Evolutionary conservation across 2,888 invertebrate genomes (phyloP).

Genomic region (Eulithis testata): DNA sequence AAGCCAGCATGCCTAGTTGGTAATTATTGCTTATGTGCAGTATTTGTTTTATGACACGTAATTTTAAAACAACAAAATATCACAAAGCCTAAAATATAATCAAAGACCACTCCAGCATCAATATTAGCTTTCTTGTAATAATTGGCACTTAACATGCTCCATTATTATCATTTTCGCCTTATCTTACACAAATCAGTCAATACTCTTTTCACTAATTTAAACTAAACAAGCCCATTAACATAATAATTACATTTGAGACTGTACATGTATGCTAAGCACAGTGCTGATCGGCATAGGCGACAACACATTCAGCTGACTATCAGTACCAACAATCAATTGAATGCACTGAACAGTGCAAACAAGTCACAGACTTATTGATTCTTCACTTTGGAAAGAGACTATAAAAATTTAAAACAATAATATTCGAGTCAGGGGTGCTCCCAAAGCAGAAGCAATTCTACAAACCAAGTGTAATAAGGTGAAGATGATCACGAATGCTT

Average conservation of each 20-base stretch:
- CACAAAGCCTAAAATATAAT: slow-evolving; percentile 58
- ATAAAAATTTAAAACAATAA: slow-evolving; percentile 78
- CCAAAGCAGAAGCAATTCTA: slow-evolving; percentile 63
- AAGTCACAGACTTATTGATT: slow-evolving; percentile 81
- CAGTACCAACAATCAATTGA: slow-evolving; percentile 62
- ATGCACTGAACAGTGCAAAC: slow-evolving; percentile 72
- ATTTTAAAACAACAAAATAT: slow-evolving; percentile 54
- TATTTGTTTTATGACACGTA: slow-evolving; percentile 44
- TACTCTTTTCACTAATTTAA: slow-evolving; percentile 62
- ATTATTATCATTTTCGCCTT: slow-evolving; percentile 58
- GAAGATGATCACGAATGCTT: slow-evolving; percentile 91
- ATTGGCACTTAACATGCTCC: slow-evolving; percentile 73
- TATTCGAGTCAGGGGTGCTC: slow-evolving; percentile 78
- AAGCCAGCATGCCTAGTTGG: slow-evolving; percentile 43
- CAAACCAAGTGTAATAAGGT: slow-evolving; percentile 57
- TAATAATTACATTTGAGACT: slow-evolving; percentile 77
- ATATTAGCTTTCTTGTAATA: slow-evolving; percentile 51
- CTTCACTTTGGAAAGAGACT: slow-evolving; percentile 82
- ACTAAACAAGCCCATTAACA: slow-evolving; percentile 62
- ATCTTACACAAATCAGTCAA: slow-evolving; percentile 75
- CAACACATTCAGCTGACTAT: slow-evolving; percentile 64
- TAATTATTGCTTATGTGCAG: slow-evolving; percentile 62
- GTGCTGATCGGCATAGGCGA: slow-evolving; percentile 69
- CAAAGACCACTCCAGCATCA: slow-evolving; percentile 48
- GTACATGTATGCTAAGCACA: slow-evolving; percentile 67